A percentile compares a stretch with the other conserved stretches of the same genome.
These are phyloP conservation scores for Papilio elwesi DNA, from an alignment of 2,888 invertebrate species.

Conservation along the genomic window DNA sequence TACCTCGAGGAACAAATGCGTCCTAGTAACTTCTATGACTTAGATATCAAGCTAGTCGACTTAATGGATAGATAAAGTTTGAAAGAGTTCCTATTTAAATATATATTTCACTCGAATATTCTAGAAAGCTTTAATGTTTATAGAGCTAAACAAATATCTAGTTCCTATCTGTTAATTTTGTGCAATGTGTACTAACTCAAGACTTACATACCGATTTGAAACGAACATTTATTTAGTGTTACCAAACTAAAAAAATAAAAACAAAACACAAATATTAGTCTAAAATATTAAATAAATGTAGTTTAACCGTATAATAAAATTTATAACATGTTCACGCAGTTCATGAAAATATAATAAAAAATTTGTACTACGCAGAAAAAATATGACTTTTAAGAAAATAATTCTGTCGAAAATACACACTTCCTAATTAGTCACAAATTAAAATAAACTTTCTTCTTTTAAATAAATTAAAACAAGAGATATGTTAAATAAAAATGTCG, in stretches of 20 bases:
- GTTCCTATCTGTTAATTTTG: slow-evolving; percentile 52
- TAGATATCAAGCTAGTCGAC: slow-evolving; percentile 73
- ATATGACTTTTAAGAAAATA: slow-evolving; percentile 63
- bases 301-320: slow-evolving; percentile 59
- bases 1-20: slow-evolving; percentile 56
- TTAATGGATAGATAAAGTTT: slow-evolving; percentile 68
- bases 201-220: slow-evolving; percentile 38
- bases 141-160: slow-evolving; percentile 45
- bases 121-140: slow-evolving; percentile 46
- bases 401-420: slow-evolving; percentile 48
- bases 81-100: slow-evolving; percentile 59
- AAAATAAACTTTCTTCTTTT: neutral
- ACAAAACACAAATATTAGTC: slow-evolving; percentile 42
- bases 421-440: slow-evolving; percentile 12
- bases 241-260: slow-evolving; percentile 35
- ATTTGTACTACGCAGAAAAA: slow-evolving; percentile 75
- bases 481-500: slow-evolving; percentile 18
- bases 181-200: slow-evolving; percentile 49
- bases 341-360: slow-evolving; percentile 65
- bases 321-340: slow-evolving; percentile 54
- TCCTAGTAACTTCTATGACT: slow-evolving; percentile 74
- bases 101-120: slow-evolving; percentile 50
- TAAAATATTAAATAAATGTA: slow-evolving; percentile 47
- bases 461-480: neutral
- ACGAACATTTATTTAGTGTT: slow-evolving; percentile 29